These are phyloP conservation scores for Altica lythri DNA, from an alignment of 2,888 invertebrate genomes.

Conservation along the genomic window DNA sequence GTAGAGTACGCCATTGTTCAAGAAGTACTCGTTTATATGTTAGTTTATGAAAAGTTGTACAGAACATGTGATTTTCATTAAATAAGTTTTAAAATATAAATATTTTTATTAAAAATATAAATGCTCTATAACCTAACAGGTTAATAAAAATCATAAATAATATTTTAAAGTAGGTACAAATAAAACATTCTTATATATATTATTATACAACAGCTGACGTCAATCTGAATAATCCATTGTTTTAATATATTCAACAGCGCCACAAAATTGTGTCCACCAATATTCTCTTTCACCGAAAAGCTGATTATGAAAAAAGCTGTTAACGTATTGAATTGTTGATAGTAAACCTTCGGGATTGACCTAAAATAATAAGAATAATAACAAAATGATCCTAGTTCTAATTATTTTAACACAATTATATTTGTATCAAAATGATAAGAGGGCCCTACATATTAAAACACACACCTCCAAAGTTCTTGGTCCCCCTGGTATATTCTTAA, in stretches of 20 bases:
- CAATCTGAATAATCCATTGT: slow-evolving; percentile 83
- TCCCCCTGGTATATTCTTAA: too few relatives aligned
- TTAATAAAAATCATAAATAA: slow-evolving; percentile 48
- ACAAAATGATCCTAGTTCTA: background rate
- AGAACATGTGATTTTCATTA: too few relatives aligned
- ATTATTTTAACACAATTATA: too few relatives aligned
- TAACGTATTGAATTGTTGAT: slow-evolving; percentile 95
- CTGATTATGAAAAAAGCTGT: slow-evolving; percentile 84
- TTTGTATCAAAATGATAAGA: too few relatives aligned
- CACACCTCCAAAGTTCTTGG: too few relatives aligned
- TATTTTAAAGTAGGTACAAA: slow-evolving; percentile 40
- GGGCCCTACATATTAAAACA: too few relatives aligned
- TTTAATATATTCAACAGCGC: slow-evolving; percentile 97
- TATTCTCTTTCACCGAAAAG: slow-evolving; percentile 91
- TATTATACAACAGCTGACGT: slow-evolving; percentile 39
- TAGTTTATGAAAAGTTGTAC: too few relatives aligned
- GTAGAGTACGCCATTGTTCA: too few relatives aligned
- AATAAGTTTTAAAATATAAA: slow-evolving; percentile 35
- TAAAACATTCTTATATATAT: slow-evolving; percentile 38
- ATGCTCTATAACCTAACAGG: slow-evolving; percentile 46
- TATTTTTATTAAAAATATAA: slow-evolving; percentile 46
- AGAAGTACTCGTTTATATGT: too few relatives aligned
- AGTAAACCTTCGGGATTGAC: slow-evolving; percentile 93
- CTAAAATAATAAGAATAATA: slow-evolving; percentile 55
- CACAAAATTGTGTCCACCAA: slow-evolving; percentile 98